A percentile compares a stretch with the other conserved stretches of the same genome.
phyloP scores from a whole-genome alignment of 2,888 invertebrate species.

The Hemicrepidius hirtus region DNA sequence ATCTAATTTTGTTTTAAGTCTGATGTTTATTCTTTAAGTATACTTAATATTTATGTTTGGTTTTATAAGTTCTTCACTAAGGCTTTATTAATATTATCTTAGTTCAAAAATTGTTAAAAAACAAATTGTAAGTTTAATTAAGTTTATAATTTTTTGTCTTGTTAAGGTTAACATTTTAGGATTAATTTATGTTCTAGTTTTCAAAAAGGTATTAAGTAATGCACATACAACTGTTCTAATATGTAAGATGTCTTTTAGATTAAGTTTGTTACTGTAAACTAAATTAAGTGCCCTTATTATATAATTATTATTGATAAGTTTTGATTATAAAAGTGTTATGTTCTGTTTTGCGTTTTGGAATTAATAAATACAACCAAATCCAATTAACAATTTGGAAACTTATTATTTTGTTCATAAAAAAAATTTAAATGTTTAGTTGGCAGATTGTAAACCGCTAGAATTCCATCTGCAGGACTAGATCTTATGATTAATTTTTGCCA shows the following conservation, averaged over 20 bases:
- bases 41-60: not conserved
- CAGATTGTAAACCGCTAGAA: too few relatives aligned
- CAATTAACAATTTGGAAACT: too few relatives aligned
- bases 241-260: conserved; percentile 24
- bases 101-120: conserved; percentile 14
- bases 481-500: too few relatives aligned
- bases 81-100: not conserved
- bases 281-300: conserved; percentile 53
- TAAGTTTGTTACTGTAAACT: conserved; percentile 49
- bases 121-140: conserved; percentile 19
- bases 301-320: conserved; percentile 39
- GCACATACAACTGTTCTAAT: conserved; percentile 69
- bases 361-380: conserved; percentile 37
- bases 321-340: conserved; percentile 39
- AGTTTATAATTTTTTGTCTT: conserved; percentile 26
- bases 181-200: conserved; percentile 32
- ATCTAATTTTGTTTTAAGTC: not conserved
- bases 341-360: conserved; percentile 44
- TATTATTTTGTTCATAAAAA: too few relatives aligned
- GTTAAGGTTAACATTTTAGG: conserved; percentile 17
- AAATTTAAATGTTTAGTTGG: too few relatives aligned
- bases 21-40: not conserved
- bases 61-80: conserved; percentile 4
- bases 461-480: too few relatives aligned
- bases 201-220: conserved; percentile 62